Evolutionary conservation across 2,113 vertebrate genomes (phyloP).

Genomic region (Xenopus laevis): DNA sequence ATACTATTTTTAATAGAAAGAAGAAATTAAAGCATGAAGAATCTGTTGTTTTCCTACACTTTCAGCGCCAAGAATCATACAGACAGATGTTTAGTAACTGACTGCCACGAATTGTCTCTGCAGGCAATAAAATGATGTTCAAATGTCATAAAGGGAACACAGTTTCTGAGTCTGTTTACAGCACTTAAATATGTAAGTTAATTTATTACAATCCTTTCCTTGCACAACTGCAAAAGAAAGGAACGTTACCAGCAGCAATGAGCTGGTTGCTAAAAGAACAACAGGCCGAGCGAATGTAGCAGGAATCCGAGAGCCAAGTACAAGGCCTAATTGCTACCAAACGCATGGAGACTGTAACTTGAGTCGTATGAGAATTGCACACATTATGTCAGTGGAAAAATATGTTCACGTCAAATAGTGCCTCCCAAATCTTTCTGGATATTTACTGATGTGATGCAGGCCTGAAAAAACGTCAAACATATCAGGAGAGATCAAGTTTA

Average conservation of each 20-base stretch:
- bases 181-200: neutral
- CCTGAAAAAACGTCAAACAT: constrained; percentile 28
- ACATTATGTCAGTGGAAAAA: constrained; percentile 45
- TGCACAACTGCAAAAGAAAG: neutral
- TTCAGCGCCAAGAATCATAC: neutral
- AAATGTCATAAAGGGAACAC: neutral
- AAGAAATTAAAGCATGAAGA: no score
- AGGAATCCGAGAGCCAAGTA: neutral
- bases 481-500: constrained; percentile 17
- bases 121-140: neutral
- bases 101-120: neutral
- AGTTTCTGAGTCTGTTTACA: neutral
- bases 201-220: neutral
- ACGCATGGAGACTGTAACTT: constrained; percentile 32
- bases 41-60: no score
- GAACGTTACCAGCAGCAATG: neutral
- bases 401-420: constrained; percentile 42
- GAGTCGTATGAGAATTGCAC: constrained; percentile 38
- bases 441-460: constrained; percentile 43
- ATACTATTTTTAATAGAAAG: no score
- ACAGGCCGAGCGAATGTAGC: neutral
- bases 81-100: neutral
- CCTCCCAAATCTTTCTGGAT: constrained; percentile 36
- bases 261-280: neutral
- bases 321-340: constrained; percentile 40